Evolutionary conservation across 2,888 invertebrate species (phyloP).

Genomic region (Polydrusus pterygomalis): DNA sequence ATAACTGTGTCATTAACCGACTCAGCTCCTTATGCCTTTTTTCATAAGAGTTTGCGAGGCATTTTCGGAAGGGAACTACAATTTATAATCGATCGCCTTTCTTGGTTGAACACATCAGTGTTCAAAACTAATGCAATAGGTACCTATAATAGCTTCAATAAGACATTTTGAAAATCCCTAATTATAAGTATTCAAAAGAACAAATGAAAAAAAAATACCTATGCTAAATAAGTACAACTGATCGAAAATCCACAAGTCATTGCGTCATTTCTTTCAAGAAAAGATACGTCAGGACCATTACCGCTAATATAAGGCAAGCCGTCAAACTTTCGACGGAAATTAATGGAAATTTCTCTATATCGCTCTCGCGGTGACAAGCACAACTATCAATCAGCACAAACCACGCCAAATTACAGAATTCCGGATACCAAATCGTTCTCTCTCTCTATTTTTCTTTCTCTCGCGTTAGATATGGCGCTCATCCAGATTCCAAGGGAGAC

Average conservation of each 20-base stretch:
- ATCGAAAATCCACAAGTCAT: conserved; percentile 26
- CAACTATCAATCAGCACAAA: conserved; percentile 72
- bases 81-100: no score
- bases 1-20: no score
- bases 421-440: conserved; percentile 63
- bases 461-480: conserved; percentile 61
- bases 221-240: background rate
- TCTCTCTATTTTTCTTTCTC: conserved; percentile 55
- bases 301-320: conserved; percentile 47
- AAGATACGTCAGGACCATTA: conserved; percentile 31
- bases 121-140: no score
- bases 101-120: no score
- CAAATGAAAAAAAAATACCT: no score
- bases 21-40: no score
- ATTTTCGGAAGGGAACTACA: no score
- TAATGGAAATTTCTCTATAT: conserved; percentile 73
- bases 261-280: conserved; percentile 15
- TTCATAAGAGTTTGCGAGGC: no score
- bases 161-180: no score
- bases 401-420: conserved; percentile 71
- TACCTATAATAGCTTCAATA: no score
- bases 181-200: no score
- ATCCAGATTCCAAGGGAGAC: conserved; percentile 66
- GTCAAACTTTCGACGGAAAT: conserved; percentile 65
- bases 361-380: conserved; percentile 70